Evolutionary conservation across 2,888 invertebrate genomes (phyloP).

Genomic region (Aleiodes leptofemur): DNA sequence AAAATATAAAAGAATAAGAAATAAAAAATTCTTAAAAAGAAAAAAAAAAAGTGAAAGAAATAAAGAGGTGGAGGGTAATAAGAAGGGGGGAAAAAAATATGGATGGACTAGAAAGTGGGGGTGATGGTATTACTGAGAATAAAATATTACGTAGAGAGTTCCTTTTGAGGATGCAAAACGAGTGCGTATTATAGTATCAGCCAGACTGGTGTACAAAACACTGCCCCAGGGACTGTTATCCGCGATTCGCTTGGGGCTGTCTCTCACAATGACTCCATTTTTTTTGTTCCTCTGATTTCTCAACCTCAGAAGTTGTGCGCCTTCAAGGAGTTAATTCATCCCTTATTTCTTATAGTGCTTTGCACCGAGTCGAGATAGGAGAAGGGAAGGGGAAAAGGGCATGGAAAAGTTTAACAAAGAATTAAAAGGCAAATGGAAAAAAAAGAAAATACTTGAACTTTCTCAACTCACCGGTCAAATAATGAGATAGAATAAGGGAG

Average conservation of each 20-base stretch:
- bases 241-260: constrained; percentile 24
- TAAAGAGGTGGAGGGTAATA: constrained; percentile 10
- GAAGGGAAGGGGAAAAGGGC: background rate
- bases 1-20: constrained; percentile 21
- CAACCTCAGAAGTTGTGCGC: background rate
- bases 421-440: constrained; percentile 11
- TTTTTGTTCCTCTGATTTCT: constrained; percentile 6
- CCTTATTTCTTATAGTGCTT: background rate
- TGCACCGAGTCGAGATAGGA: background rate
- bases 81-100: background rate
- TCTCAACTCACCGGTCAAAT: constrained; percentile 10
- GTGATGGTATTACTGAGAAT: constrained; percentile 56
- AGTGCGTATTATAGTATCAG: constrained; percentile 32
- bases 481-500: constrained; percentile 14
- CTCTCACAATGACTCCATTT: constrained; percentile 38
- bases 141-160: constrained; percentile 46
- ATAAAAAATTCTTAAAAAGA: constrained; percentile 1
- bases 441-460: constrained; percentile 2
- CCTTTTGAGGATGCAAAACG: constrained; percentile 31
- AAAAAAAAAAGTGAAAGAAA: constrained; percentile 28
- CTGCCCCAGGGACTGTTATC: constrained; percentile 20
- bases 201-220: constrained; percentile 27
- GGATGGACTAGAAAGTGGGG: constrained; percentile 4
- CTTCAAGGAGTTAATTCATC: too few species aligned
- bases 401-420: constrained; percentile 8